A percentile compares a stretch with the other conserved stretches of the same genome.
Evolutionary conservation across 2,113 vertebrate species (phyloP).

Genomic region (Chaenogobius annularis): DNA sequence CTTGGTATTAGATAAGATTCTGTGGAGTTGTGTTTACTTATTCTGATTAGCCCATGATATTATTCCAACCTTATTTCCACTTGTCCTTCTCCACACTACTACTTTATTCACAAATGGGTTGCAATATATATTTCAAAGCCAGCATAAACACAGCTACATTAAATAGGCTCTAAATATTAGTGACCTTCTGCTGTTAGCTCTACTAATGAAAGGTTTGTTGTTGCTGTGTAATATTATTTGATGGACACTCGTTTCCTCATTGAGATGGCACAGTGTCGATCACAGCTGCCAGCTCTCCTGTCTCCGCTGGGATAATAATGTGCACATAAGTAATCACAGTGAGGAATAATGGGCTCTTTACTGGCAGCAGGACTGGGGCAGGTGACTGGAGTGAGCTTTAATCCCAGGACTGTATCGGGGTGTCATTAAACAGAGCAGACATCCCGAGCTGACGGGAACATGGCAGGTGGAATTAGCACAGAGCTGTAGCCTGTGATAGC

Average conservation of each 20-base stretch:
- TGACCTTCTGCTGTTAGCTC: neutral
- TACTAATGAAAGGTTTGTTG: constrained; percentile 62
- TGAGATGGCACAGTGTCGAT: constrained; percentile 69
- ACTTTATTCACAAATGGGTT: neutral
- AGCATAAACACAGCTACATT: neutral
- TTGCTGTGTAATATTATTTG: constrained; percentile 57
- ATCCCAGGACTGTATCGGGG: constrained; percentile 63
- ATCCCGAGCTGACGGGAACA: constrained; percentile 54
- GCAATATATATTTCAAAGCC: neutral
- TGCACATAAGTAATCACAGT: constrained; percentile 56
- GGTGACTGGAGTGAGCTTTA: constrained; percentile 64
- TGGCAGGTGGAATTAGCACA: constrained; percentile 30
- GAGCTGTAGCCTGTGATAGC: neutral
- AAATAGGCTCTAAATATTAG: neutral
- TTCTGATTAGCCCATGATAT: too few relatives aligned
- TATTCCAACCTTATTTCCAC: too few relatives aligned
- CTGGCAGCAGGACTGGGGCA: constrained; percentile 61
- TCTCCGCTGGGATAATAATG: constrained; percentile 77
- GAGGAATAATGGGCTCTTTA: constrained; percentile 73
- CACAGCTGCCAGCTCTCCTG: constrained; percentile 75
- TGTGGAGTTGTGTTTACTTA: too few relatives aligned
- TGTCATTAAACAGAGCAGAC: constrained; percentile 48
- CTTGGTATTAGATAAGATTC: too few relatives aligned
- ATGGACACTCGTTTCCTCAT: constrained; percentile 64
- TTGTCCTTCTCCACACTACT: too few relatives aligned